A percentile compares a stretch with the other conserved stretches of the same genome.
phyloP scores from a whole-genome alignment of 2,797 vertebrate genomes.

The Allochrocebus solatus region DNA sequence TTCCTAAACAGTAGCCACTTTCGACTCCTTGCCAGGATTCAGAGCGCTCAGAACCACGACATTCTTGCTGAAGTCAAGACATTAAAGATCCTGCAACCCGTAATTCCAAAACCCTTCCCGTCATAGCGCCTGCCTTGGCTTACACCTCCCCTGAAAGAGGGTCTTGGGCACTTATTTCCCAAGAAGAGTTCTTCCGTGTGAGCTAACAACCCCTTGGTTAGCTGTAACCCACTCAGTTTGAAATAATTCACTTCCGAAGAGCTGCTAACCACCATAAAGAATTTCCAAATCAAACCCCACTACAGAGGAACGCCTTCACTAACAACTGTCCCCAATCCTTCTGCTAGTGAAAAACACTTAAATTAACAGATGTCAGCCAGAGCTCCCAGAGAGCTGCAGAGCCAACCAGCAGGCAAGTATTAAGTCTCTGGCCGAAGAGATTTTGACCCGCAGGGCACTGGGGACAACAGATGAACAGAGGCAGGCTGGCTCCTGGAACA shows the following conservation, averaged over 20 bases:
- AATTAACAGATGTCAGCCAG: background rate
- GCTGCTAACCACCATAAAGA: background rate
- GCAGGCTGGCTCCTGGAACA: background rate
- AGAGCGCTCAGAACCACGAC: background rate
- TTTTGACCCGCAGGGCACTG: conserved; percentile 39
- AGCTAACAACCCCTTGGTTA: background rate
- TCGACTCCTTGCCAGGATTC: background rate
- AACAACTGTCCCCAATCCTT: background rate
- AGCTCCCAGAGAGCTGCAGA: background rate
- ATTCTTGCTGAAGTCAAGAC: background rate
- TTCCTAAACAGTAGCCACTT: background rate
- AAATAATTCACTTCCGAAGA: background rate
- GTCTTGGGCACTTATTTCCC: background rate
- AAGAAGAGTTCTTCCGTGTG: background rate
- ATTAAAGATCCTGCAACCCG: background rate
- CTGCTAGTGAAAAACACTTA: background rate
- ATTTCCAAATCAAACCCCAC: background rate
- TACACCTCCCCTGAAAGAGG: background rate
- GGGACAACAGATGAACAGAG: conserved; percentile 59
- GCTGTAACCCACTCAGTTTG: background rate
- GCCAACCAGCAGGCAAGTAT: background rate
- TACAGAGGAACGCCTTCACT: background rate
- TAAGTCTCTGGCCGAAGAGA: background rate
- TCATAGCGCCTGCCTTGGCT: background rate
- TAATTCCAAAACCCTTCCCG: background rate